Evolutionary conservation across 2,797 vertebrate genomes (phyloP).

Genomic region (Iguana delicatissima): DNA sequence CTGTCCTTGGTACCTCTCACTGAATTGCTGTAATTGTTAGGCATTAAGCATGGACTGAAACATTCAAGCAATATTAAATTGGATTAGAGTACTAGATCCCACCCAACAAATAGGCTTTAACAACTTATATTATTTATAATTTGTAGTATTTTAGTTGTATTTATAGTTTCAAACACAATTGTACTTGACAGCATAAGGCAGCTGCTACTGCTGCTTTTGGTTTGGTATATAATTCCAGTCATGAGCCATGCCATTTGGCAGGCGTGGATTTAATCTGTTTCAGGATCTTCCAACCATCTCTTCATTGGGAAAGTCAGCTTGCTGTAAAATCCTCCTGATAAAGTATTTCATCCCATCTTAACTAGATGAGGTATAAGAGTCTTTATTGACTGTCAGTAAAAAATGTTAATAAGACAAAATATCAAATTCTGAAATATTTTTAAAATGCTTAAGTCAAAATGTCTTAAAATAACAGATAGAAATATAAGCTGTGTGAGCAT

Average conservation of each 20-base stretch:
- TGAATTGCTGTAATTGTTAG: background rate
- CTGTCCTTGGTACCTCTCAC: constrained; percentile 14
- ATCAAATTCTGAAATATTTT: background rate
- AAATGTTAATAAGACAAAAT: background rate
- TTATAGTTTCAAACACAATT: background rate
- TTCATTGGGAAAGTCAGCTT: background rate
- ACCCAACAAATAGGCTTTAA: background rate
- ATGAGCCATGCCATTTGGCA: background rate
- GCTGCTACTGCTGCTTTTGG: background rate
- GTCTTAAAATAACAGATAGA: background rate
- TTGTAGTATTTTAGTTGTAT: background rate
- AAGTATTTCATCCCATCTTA: background rate
- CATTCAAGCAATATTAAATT: background rate
- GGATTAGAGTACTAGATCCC: background rate
- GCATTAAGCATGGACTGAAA: background rate
- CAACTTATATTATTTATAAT: background rate
- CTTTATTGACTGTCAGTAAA: background rate
- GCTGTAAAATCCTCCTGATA: background rate
- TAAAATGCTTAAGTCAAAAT: background rate
- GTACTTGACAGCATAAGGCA: background rate
- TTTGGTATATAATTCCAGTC: background rate
- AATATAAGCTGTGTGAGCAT: background rate
- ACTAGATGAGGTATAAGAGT: background rate
- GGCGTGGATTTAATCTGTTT: background rate
- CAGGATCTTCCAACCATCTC: background rate